Conservation (phyloP, 2,888 invertebrate species). For the Ephialtes manifestator region DNA sequence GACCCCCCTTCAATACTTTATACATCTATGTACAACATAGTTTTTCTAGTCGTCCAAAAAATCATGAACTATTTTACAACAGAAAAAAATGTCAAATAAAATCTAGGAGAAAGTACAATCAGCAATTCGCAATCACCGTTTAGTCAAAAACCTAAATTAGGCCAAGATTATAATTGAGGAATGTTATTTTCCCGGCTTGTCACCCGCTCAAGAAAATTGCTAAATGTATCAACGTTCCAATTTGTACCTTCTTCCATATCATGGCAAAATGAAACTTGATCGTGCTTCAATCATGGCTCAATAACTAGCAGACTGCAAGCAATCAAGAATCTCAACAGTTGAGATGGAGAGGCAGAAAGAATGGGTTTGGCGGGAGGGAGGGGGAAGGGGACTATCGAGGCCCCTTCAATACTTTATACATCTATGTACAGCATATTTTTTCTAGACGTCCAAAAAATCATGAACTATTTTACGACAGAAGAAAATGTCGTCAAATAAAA, state of each 20-base stretch:
- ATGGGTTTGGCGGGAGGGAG: background rate
- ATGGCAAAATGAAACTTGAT: slow-evolving; percentile 21
- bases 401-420: too few relatives aligned
- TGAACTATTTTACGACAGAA: too few relatives aligned
- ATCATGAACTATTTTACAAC: too few relatives aligned
- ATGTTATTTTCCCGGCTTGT: background rate
- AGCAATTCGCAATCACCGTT: background rate
- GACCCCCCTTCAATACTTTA: too few relatives aligned
- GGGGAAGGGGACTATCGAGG: too few relatives aligned
- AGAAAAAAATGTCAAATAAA: background rate
- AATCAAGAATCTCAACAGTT: slow-evolving; percentile 25
- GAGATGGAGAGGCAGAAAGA: background rate
- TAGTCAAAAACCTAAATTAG: background rate
- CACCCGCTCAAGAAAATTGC: background rate
- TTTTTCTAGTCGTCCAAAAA: too few relatives aligned
- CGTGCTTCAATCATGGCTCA: slow-evolving; percentile 20
- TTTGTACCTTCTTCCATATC: background rate
- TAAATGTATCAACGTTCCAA: background rate
- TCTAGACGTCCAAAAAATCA: too few relatives aligned
- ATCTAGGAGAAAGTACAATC: too few relatives aligned
- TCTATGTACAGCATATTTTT: too few relatives aligned
- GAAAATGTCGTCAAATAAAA: background rate
- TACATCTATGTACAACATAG: too few relatives aligned
- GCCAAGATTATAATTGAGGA: background rate
- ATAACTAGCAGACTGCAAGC: slow-evolving; percentile 23